Evolutionary conservation across 2,888 invertebrate species (phyloP), one percentile per base, ranked within the genome.

Genomic region (Pyrgus malvae): DNA sequence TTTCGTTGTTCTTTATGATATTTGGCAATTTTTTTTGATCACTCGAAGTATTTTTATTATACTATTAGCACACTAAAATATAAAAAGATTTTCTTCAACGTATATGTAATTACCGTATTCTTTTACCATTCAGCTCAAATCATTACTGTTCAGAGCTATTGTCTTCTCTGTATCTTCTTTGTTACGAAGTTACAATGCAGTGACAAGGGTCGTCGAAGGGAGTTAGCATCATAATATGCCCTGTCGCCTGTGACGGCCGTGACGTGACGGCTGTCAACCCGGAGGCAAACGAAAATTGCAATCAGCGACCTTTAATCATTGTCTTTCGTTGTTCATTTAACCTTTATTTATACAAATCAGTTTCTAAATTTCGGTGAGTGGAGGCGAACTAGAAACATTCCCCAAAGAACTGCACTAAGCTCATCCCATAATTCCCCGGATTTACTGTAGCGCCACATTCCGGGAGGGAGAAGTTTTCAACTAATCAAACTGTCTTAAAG

Each of bases 401-500:
- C 16, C 11, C 14, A 14, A 45, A 46, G 33, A 44, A 25, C 33
- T 37, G 17, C 38, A 42, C 27, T 40, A 33, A 9, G 40, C 31
- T 23, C 31, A 40, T 49, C 40, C 45, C 60, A 58, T 68, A 67
- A 69, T 69, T 59, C 67, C 66, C 27, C 14, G 58, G 65, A 66
- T 64, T 68, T 9, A 11, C 62, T 3, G 14, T 21, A 9, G 65
- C 58, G 46, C 53, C 56, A 50, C 62, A 66, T 65, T 66, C 73
- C 67, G 48, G 54, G 55, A 59, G 61, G 68, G 62, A 56, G 59
- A 76, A 80, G 67, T 81, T 79, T 68, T 68, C 70, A 83, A 83
- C 78, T 83, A 80, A 83, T 84, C 83, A 83, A 85, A 84, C 72
- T 80, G 79, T 78, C 82, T 83, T 79, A 77, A 76, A 74, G 77